Evolutionary conservation across 2,888 invertebrate species (phyloP).

Genomic region (Ischnura elegans): DNA sequence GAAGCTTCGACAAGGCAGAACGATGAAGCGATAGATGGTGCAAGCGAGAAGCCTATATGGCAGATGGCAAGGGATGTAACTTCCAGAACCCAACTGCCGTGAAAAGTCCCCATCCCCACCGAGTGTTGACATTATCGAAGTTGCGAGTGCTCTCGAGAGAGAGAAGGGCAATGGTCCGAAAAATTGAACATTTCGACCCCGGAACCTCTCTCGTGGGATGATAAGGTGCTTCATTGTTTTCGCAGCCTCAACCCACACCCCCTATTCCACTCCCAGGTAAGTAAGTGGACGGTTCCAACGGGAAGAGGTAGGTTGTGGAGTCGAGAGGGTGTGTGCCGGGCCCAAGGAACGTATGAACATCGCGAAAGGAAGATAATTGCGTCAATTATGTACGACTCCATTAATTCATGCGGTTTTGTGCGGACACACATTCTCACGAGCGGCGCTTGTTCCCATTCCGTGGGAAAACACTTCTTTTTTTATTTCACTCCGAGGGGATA

Average conservation of each 20-base stretch:
- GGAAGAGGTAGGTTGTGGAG: background rate
- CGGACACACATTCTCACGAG: background rate
- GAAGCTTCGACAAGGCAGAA: background rate
- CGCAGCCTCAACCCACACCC: background rate
- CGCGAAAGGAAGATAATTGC: background rate
- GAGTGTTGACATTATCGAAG: constrained; percentile 26
- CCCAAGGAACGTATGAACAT: background rate
- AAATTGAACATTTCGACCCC: background rate
- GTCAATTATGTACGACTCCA: constrained; percentile 11
- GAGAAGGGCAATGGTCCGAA: background rate
- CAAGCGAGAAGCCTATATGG: background rate
- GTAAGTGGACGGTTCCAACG: background rate
- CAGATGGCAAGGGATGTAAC: background rate
- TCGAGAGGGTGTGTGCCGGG: background rate
- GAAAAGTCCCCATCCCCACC: background rate
- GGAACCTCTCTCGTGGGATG: background rate
- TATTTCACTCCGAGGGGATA: no score
- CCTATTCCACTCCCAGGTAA: background rate
- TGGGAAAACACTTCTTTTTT: background rate
- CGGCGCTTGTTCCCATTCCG: background rate
- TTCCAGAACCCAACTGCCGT: background rate
- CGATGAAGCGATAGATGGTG: background rate
- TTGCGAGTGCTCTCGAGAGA: background rate
- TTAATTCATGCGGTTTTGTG: constrained; percentile 8
- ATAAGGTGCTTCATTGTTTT: background rate